Evolutionary conservation across 1,140 invertebrate species (phyloP), one percentile per base, ranked within the genome.

Genomic region (Hestina assimilis): DNA sequence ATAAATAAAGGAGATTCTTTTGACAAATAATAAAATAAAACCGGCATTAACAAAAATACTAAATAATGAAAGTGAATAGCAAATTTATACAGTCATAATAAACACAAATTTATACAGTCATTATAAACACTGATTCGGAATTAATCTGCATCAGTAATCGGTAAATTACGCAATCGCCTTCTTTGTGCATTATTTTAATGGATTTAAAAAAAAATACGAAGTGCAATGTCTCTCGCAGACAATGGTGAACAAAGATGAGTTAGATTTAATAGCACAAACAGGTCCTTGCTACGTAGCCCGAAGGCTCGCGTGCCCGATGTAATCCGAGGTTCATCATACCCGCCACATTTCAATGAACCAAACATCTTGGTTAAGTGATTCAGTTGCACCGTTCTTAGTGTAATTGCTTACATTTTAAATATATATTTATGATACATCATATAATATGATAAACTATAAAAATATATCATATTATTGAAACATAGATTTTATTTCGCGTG

Each of bases 321-420:
- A 62, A 70, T 63, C 63, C 59, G 42, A 69, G 63, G 75, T 80
- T 80, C 77, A 80, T 80, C 77, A 83, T 76, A 77, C 77, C 61
- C 65, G 56, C 66, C 35, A 62, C 67, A 77, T 77, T 81, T 77
- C 74, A 81, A 81, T 81, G 78, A 81, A 81, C 75, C 70, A 68
- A 60, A 28, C 47, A 35, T 62, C 55, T 66, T 48, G 24, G 46
- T 28, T 54, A 59, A 47, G 42, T 59, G 59, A 55, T 38, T 46
- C 42, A 28, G 11, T 23, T 50, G 12, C 20, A 33, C 1, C 14
- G 7, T 38, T 14, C 26, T 26, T 11, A 11, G 9, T 38, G 9
- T 14, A 19, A 38, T 8, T 38, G n/a, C 19, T 33, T 38, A 19
- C 31, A 14, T 33, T 33, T 33, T 14, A 28, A 9, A 28, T n/a